Evolutionary conservation across 2,888 invertebrate species (phyloP).

Genomic region (Brachynemurus nebulosus): DNA sequence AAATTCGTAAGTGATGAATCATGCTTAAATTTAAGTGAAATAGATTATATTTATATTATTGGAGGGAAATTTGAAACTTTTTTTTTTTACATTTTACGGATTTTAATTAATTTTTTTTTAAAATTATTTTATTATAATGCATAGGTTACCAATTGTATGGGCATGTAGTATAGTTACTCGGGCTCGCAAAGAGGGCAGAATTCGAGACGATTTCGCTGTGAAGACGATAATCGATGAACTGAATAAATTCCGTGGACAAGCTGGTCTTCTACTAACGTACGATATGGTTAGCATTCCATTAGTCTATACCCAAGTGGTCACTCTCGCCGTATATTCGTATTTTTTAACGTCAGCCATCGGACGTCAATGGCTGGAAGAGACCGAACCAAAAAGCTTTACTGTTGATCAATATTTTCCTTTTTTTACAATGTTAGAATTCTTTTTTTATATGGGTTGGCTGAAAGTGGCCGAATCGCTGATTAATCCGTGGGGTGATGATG

Average conservation of each 20-base stretch:
- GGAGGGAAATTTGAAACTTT: too few relatives aligned
- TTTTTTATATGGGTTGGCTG: slow-evolving; percentile 81
- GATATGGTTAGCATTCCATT: slow-evolving; percentile 69
- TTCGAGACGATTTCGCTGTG: slow-evolving; percentile 83
- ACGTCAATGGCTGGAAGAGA: slow-evolving; percentile 60
- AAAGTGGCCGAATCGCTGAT: slow-evolving; percentile 85
- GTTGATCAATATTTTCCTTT: slow-evolving; percentile 83
- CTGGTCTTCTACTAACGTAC: slow-evolving; percentile 59
- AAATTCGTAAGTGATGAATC: too few relatives aligned
- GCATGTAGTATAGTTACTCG: slow-evolving; percentile 79
- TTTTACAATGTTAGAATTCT: slow-evolving; percentile 79
- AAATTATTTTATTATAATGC: too few relatives aligned
- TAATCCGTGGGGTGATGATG: slow-evolving; percentile 86
- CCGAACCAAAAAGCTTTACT: slow-evolving; percentile 36
- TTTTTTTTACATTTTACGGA: too few relatives aligned
- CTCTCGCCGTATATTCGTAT: slow-evolving; percentile 83
- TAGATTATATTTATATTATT: too few relatives aligned
- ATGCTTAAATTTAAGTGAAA: too few relatives aligned
- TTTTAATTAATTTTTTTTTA: too few relatives aligned
- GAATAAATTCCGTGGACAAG: slow-evolving; percentile 70
- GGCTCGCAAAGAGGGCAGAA: slow-evolving; percentile 79
- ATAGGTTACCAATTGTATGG: slow-evolving; percentile 76
- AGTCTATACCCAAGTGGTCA: slow-evolving; percentile 80
- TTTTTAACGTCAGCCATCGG: slow-evolving; percentile 81
- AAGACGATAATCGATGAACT: slow-evolving; percentile 81